Evolutionary conservation across 2,888 invertebrate species (phyloP).

Genomic region (Galeopsomyia nigrocyanea): DNA sequence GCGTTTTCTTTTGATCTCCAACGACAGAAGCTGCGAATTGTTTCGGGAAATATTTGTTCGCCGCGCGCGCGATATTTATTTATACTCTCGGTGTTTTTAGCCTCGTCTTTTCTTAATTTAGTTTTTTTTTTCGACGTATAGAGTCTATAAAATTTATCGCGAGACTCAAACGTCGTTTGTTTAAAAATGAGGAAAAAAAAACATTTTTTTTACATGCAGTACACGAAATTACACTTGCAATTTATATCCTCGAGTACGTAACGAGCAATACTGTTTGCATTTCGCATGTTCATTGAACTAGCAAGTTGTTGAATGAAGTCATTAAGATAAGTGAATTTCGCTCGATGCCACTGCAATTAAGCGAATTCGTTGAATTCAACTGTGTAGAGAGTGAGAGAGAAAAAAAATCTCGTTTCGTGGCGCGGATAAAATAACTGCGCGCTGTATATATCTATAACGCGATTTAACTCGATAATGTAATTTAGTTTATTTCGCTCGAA

Average conservation of each 20-base stretch:
- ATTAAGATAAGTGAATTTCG: conserved; percentile 34
- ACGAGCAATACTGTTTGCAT: not conserved
- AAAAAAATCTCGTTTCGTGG: not conserved
- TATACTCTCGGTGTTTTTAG: not conserved
- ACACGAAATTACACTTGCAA: not conserved
- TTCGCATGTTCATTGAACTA: not conserved
- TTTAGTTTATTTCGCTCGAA: no score
- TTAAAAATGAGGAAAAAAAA: not conserved
- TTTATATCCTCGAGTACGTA: conserved; percentile 2
- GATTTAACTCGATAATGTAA: no score
- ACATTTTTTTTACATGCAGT: not conserved
- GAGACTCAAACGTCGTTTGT: not conserved
- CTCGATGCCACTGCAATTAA: conserved; percentile 24
- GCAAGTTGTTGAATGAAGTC: conserved; percentile 22
- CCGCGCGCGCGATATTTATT: conserved; percentile 10
- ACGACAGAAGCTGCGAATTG: conserved; percentile 26
- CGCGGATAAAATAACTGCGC: no score
- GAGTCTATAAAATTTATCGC: no score
- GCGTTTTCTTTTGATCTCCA: conserved; percentile 38
- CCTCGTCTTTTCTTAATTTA: no score
- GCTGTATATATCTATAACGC: no score
- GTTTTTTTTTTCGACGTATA: no score
- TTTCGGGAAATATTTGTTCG: conserved; percentile 31
- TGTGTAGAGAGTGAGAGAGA: not conserved
- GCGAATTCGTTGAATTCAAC: conserved; percentile 13